Conservation (phyloP, 1,140 invertebrate genomes). For the Druon quercuslanigerum region DNA sequence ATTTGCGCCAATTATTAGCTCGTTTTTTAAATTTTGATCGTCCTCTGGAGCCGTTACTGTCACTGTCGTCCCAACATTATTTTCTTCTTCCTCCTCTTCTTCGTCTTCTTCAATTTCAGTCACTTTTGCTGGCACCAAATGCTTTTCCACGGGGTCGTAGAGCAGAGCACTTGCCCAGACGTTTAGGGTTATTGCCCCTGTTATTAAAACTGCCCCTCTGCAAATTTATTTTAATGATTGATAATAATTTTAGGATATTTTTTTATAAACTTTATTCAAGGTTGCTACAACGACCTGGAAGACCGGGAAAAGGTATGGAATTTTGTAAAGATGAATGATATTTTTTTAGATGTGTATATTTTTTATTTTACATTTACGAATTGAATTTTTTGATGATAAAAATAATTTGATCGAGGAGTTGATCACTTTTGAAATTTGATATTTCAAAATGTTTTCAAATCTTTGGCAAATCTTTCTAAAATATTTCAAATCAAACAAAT, state of each 20-base stretch:
- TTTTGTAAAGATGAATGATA: too few relatives aligned
- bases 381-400: too few relatives aligned
- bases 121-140: slow-evolving; percentile 77
- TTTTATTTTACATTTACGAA: too few relatives aligned
- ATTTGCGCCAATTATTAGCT: slow-evolving; percentile 23
- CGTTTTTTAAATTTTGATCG: slow-evolving; percentile 41
- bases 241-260: too few relatives aligned
- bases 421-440: too few relatives aligned
- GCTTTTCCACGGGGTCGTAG: slow-evolving; percentile 88
- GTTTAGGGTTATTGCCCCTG: slow-evolving; percentile 89
- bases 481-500: too few relatives aligned
- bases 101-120: not conserved
- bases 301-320: too few relatives aligned
- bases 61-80: slow-evolving; percentile 37
- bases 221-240: slow-evolving; percentile 48
- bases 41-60: slow-evolving; percentile 48
- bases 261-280: too few relatives aligned
- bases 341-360: too few relatives aligned
- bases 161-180: slow-evolving; percentile 89
- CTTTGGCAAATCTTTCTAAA: too few relatives aligned
- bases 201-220: slow-evolving; percentile 86
- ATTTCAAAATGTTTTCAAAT: too few relatives aligned
- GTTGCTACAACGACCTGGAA: not conserved
- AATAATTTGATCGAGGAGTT: too few relatives aligned
- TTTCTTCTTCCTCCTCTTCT: slow-evolving; percentile 33